A percentile compares a stretch with the other conserved stretches of the same genome.
Evolutionary conservation across 2,888 invertebrate species (phyloP).

Genomic region (Himalopsyche japonica): DNA sequence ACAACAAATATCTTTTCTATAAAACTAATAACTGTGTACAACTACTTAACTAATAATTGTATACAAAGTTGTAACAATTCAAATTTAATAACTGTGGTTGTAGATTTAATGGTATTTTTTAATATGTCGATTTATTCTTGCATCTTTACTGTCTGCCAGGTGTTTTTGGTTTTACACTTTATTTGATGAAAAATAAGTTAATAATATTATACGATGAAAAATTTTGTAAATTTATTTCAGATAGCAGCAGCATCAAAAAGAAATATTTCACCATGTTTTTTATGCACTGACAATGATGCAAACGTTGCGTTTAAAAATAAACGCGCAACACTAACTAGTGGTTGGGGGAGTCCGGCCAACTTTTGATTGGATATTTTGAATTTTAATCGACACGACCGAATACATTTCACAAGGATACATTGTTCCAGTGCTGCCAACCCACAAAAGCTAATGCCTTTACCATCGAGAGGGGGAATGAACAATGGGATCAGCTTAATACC

Average conservation of each 20-base stretch:
- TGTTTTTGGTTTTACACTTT: no score
- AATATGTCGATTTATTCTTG: no score
- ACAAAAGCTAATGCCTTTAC: not conserved
- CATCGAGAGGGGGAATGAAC: not conserved
- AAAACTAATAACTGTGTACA: no score
- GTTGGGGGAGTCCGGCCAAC: not conserved
- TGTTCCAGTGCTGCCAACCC: not conserved
- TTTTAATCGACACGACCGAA: constrained; percentile 6
- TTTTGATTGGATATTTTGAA: constrained; percentile 9
- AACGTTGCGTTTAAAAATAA: not conserved
- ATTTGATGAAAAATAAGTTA: no score
- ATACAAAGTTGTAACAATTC: no score
- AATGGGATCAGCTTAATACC: not conserved
- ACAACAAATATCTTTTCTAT: no score
- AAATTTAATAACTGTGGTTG: no score
- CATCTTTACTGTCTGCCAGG: no score
- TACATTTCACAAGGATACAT: not conserved
- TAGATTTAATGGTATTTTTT: no score
- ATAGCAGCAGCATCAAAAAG: not conserved
- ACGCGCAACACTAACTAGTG: not conserved
- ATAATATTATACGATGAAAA: no score
- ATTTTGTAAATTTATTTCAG: not conserved
- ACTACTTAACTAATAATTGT: no score
- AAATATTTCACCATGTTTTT: not conserved
- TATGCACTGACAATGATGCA: not conserved